phyloP scores from a whole-genome alignment of 2,888 invertebrate species.

The Sinopyrophorus schimmeli region DNA sequence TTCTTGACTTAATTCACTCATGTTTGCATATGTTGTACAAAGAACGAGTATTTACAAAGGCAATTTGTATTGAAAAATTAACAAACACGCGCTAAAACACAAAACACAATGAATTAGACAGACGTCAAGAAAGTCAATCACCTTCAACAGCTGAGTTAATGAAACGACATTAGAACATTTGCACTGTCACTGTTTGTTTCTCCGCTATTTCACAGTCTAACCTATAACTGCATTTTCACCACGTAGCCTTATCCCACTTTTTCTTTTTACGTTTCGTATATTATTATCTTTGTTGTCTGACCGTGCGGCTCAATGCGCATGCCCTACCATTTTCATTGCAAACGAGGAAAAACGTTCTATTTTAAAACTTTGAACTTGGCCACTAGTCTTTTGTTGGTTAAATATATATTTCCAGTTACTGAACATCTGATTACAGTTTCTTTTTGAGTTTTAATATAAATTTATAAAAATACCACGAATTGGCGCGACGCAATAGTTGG shows the following conservation, averaged over 20 bases:
- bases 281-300: conserved; percentile 18
- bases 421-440: conserved; percentile 5
- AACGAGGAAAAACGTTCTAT: conserved; percentile 37
- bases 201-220: conserved; percentile 44
- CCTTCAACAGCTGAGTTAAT: conserved; percentile 51
- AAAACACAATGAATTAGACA: conserved; percentile 37
- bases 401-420: conserved; percentile 10
- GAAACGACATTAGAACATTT: conserved; percentile 46
- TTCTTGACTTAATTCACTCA: conserved; percentile 88
- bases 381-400: conserved; percentile 34
- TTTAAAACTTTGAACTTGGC: conserved; percentile 46
- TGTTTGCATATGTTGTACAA: conserved; percentile 49
- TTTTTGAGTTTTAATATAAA: conserved; percentile 4
- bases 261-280: not conserved
- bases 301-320: conserved; percentile 35
- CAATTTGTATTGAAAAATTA: conserved; percentile 22
- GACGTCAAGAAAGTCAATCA: conserved; percentile 53
- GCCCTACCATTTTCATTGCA: conserved; percentile 34
- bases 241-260: conserved; percentile 2
- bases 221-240: conserved; percentile 35
- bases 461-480: conserved; percentile 1
- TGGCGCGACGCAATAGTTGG: no score
- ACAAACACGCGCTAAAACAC: conserved; percentile 44
- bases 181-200: conserved; percentile 27
- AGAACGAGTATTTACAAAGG: conserved; percentile 9